phyloP scores from a whole-genome alignment of 2,113 vertebrate genomes.

The Catharus fuscescens region DNA sequence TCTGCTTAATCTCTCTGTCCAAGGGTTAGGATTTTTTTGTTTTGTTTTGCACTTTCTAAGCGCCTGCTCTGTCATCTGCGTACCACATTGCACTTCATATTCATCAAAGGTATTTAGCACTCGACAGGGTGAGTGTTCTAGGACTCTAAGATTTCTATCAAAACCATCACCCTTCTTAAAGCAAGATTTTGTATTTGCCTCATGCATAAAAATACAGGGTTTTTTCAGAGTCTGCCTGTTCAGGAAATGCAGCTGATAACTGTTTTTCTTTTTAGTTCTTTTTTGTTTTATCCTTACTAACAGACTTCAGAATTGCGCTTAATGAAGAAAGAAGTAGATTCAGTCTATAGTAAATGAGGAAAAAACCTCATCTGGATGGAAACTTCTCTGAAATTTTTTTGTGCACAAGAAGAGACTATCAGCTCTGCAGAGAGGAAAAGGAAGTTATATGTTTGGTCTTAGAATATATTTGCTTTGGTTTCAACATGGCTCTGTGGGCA shows the following conservation, averaged over 20 bases:
- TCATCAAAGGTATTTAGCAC: slow-evolving; percentile 16
- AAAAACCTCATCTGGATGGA: not conserved
- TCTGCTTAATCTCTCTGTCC: slow-evolving; percentile 59
- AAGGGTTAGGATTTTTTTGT: slow-evolving; percentile 8
- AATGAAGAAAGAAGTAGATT: not conserved
- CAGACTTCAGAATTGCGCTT: not conserved
- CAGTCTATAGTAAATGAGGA: not conserved
- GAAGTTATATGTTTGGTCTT: not conserved
- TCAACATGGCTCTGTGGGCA: not conserved
- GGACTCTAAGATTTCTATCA: slow-evolving; percentile 33
- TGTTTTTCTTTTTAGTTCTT: not conserved
- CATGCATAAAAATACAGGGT: not conserved
- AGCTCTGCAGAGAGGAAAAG: not conserved
- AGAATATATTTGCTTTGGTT: not conserved
- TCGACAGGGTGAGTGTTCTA: not conserved
- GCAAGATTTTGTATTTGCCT: not conserved
- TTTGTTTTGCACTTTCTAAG: slow-evolving; percentile 48
- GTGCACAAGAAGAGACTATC: not conserved
- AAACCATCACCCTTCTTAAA: not conserved
- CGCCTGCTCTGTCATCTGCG: slow-evolving; percentile 20
- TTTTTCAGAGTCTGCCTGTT: not conserved
- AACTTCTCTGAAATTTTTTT: not conserved
- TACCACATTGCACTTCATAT: slow-evolving; percentile 38
- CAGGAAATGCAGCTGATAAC: not conserved
- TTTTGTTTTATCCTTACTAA: not conserved